Base-by-base conservation (phyloP, 2,888 invertebrate genomes). In the Cheilosia variabilis region DNA sequence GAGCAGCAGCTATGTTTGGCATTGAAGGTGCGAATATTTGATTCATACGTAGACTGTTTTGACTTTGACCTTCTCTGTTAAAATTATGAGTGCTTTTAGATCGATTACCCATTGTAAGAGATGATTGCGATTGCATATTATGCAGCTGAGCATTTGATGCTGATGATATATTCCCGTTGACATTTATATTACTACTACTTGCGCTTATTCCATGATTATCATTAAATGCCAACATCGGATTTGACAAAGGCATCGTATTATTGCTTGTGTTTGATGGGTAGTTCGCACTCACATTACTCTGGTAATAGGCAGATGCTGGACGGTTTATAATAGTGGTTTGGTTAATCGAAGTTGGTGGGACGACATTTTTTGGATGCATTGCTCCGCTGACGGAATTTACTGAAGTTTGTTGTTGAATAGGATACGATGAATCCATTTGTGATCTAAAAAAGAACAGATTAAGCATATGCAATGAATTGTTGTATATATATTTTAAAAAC, bases 21-120 rank as follows among this genome's bases (percentile, higher is more conserved):
- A 92, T 92, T 9, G 92, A 92, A 0, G 92, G 92, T 15, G 92
- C 92, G 90, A 92, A 89, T 90, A 92, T 91, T 88, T 92, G 92
- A 79, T 91, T 92, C 88, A 92, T 89, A 34, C 92, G 91, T 37
- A 92, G 81, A 77, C 91, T 91, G 34, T 91, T 92, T 45, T 90
- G 90, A 6, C 80, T 81, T 71, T 91, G 91, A 71, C 88, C 87
- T 53, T 91, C 91, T 43, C 90, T 88, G 65, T 89, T 90, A 66
- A 92, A 92, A 72, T 90, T 91, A 69, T 89, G 90, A 37, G 89
- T 90, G 41, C 88, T 89, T 60, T 91, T 91, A 19, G 89, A 89
- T 57, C 92, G 91, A 88, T 90, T 91, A 47, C 89, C 89, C 17
- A 90, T 87, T 43, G 90, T 88, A 58, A 90, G 84, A 88, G 90